A percentile compares a stretch with the other conserved stretches of the same genome.
Evolutionary conservation across 2,888 invertebrate genomes (phyloP).

Genomic region (Perizoma affinitatum): DNA sequence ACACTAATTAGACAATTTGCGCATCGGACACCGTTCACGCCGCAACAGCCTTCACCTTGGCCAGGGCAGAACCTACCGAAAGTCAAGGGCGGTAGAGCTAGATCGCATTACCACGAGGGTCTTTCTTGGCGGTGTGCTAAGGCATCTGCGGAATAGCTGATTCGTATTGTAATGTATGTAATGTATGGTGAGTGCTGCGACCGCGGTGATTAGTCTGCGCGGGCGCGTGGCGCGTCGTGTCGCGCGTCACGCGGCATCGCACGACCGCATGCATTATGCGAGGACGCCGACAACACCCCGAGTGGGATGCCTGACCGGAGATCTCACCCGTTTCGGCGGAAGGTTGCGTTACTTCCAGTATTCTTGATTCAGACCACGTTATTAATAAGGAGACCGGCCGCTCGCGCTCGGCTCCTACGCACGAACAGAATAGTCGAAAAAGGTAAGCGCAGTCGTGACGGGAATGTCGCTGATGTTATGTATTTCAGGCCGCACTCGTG

Average conservation of each 20-base stretch:
- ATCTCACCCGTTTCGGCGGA: conserved; percentile 15
- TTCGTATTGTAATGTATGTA: conserved; percentile 79
- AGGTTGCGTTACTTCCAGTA: conserved; percentile 45
- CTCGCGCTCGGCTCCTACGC: conserved; percentile 63
- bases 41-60: conserved; percentile 17
- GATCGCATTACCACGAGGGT: conserved; percentile 34
- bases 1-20: conserved; percentile 77
- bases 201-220: conserved; percentile 63
- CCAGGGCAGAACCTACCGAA: conserved; percentile 26
- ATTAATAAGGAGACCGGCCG: conserved; percentile 69
- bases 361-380: conserved; percentile 75
- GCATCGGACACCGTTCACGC: conserved; percentile 25
- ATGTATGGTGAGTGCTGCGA: conserved; percentile 68
- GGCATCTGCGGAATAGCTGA: conserved; percentile 67
- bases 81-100: conserved; percentile 38
- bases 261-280: conserved; percentile 68
- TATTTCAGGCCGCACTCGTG: conserved; percentile 77
- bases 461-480: conserved; percentile 76
- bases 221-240: conserved; percentile 43
- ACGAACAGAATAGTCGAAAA: conserved; percentile 76
- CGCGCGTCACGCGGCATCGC: conserved; percentile 58
- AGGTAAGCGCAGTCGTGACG: conserved; percentile 78
- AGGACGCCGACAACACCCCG: conserved; percentile 39
- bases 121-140: conserved; percentile 57
- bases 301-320: conserved; percentile 27